These are phyloP conservation scores for Lepus oiostolus DNA, from an alignment of 2,797 vertebrate genomes.

Conservation along the genomic window DNA sequence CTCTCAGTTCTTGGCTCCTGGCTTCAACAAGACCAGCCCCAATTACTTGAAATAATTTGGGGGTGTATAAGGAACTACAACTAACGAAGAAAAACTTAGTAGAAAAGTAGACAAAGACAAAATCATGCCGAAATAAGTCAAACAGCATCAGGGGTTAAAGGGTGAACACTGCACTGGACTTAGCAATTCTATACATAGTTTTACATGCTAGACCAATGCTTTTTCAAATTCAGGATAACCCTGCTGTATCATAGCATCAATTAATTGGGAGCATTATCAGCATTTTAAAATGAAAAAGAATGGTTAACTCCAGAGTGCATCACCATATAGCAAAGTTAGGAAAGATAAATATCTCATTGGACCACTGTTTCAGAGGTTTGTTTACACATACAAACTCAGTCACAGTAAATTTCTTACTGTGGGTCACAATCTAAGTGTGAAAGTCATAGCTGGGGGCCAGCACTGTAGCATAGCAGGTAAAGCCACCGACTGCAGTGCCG, in stretches of 20 bases:
- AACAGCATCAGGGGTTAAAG: neutral
- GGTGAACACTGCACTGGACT: neutral
- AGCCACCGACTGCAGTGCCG: too few species aligned
- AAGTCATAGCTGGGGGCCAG: too few species aligned
- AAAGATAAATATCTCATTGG: neutral
- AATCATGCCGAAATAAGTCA: conserved; percentile 4
- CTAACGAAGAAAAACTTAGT: neutral
- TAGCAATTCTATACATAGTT: neutral
- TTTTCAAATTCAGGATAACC: neutral
- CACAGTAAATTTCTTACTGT: neutral
- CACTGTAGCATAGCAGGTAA: too few species aligned
- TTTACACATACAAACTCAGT: neutral
- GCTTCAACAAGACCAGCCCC: too few species aligned
- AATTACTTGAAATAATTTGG: neutral
- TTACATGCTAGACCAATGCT: neutral
- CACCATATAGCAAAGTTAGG: neutral
- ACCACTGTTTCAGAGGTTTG: neutral
- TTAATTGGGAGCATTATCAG: neutral
- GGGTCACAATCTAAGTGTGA: neutral
- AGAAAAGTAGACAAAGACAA: conserved; percentile 31
- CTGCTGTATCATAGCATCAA: neutral
- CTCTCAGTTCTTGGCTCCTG: too few species aligned
- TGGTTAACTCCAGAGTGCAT: neutral
- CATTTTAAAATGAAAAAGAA: conserved; percentile 20
- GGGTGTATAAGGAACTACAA: neutral